Evolutionary conservation across 2,797 vertebrate genomes (phyloP).

Genomic region (Limnodromus scolopaceus): DNA sequence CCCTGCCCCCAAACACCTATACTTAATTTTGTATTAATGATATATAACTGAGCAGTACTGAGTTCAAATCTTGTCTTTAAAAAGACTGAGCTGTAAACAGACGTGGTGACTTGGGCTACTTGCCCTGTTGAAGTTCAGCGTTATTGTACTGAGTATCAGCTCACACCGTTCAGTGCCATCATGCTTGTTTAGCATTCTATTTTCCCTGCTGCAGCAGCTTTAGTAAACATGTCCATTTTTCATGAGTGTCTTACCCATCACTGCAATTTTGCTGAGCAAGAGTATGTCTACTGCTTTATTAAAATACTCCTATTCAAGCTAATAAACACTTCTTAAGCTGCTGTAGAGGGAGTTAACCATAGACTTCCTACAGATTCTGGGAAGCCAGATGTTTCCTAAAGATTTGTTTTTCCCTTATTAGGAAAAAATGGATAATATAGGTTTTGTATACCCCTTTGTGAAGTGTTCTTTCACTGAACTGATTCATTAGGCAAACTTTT

Average conservation of each 20-base stretch:
- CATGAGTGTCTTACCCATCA: background rate
- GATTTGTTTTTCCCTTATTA: conserved; percentile 32
- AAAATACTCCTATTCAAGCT: conserved; percentile 23
- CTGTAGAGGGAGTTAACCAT: conserved; percentile 55
- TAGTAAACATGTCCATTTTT: background rate
- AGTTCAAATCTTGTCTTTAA: background rate
- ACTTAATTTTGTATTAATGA: background rate
- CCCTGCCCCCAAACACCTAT: rapidly evolving
- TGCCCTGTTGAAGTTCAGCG: background rate
- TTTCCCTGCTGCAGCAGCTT: background rate
- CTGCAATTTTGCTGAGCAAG: background rate
- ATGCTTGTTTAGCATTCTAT: background rate
- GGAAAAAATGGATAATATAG: conserved; percentile 4
- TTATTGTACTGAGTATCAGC: background rate
- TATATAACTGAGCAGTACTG: background rate
- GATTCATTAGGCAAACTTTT: background rate
- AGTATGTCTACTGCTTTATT: conserved; percentile 8
- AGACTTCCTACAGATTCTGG: conserved; percentile 61
- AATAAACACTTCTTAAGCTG: conserved; percentile 30
- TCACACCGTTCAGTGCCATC: background rate
- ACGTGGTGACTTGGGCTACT: background rate
- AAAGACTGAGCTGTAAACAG: background rate
- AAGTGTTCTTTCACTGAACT: background rate
- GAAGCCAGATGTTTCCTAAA: conserved; percentile 73
- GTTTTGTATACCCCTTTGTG: conserved; percentile 11